Evolutionary conservation across 2,113 vertebrate genomes (phyloP), one percentile per base, ranked within the genome.

Genomic region (Cololabis saira): DNA sequence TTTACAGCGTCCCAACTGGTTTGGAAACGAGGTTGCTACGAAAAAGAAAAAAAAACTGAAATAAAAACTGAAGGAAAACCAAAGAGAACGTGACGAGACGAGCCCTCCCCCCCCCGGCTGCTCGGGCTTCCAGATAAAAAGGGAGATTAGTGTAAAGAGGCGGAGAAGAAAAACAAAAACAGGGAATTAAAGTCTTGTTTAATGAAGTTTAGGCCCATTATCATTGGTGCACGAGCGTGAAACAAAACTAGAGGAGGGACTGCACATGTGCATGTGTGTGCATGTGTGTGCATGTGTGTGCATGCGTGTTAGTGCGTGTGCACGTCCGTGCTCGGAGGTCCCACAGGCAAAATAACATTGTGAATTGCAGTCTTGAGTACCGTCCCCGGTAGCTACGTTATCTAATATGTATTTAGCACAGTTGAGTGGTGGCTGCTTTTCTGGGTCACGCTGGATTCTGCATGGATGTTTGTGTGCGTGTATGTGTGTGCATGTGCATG

Each of bases 321-420:
- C 94, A n/a, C n/a, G 92, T 0, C 90, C 92, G 64, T 94, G 93
- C 73, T 90, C 92, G 81, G 79, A 53, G 90, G 91, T 22, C 94
- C 93, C 0, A 93, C 74, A 0, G 95, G 93, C 69, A 90, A 91
- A 86, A 95, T 95, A 47, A 93, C 84, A 76, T 95, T 94, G 85
- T 96, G 93, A 0, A 91, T 85, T 15, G 92, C 90, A 0, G 89
- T 94, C 81, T 95, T 91, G 21, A 65, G 67, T 50, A 67, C 49
- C 93, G 93, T 95, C 72, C 37, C 21, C 42, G 49, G 78, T 17
- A 84, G 68, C 58, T 0, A 1, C 27, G 62, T 84, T 71, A 82
- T 82, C 80, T 87, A 82, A 82, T 84, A 89, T 86, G 80, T 78
- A 89, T 88, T 83, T 84, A 85, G 83, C 75, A 87, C 84, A 87